phyloP scores from a whole-genome alignment of 2,113 vertebrate genomes.

The Rhinogobius similis region DNA sequence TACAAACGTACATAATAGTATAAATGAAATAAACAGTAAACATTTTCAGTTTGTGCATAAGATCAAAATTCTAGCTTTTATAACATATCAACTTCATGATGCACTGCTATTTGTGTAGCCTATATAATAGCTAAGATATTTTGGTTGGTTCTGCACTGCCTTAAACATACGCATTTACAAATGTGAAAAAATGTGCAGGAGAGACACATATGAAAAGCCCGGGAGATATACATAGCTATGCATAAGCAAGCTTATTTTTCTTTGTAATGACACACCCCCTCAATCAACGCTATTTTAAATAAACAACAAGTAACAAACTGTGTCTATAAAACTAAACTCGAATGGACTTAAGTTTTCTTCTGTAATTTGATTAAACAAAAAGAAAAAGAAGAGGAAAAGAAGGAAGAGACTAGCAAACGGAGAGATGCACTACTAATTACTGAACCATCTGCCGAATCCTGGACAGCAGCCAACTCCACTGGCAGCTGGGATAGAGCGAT shows the following conservation, averaged over 20 bases:
- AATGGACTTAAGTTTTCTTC: constrained; percentile 73
- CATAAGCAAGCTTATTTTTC: constrained; percentile 22
- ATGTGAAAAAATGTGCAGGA: constrained; percentile 32
- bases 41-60: not conserved
- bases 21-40: not conserved
- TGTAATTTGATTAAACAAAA: constrained; percentile 84
- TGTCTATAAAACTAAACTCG: constrained; percentile 58
- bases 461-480: constrained; percentile 81
- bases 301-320: constrained; percentile 57
- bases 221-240: constrained; percentile 13
- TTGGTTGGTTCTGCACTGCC: constrained; percentile 9
- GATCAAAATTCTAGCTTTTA: not conserved
- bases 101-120: not conserved
- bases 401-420: constrained; percentile 65
- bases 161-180: constrained; percentile 32
- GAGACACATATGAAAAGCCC: not conserved
- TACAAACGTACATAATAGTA: constrained; percentile 46
- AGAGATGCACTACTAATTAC: constrained; percentile 83
- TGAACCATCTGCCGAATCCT: constrained; percentile 86
- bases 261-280: constrained; percentile 31
- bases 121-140: constrained; percentile 1
- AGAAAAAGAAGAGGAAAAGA: constrained; percentile 64
- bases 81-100: not conserved
- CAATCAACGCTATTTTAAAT: constrained; percentile 38
- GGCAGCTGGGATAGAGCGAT: constrained; percentile 81